A percentile compares a stretch with the other conserved stretches of the same genome.
Evolutionary conservation across 2,888 invertebrate genomes (phyloP).

Genomic region (Furcula furcula): DNA sequence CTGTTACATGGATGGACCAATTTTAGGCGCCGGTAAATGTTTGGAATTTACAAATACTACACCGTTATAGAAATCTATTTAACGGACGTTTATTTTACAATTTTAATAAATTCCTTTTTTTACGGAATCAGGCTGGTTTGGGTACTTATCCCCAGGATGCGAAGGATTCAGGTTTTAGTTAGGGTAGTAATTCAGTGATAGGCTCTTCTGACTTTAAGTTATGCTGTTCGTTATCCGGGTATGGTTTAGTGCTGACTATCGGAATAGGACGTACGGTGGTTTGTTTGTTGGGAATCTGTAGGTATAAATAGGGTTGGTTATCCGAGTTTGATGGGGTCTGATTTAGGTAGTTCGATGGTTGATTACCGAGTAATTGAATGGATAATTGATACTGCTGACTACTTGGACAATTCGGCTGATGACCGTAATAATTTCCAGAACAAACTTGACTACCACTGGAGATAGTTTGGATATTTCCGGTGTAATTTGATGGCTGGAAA

Average conservation of each 20-base stretch:
- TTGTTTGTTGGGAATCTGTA: conserved; percentile 7
- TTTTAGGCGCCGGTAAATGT: too few species aligned
- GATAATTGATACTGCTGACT: too few species aligned
- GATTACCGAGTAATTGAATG: too few species aligned
- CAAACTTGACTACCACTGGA: background rate
- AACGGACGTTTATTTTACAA: background rate
- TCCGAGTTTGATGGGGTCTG: conserved; percentile 17
- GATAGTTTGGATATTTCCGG: conserved; percentile 5
- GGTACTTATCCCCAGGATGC: background rate
- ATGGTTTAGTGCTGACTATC: conserved; percentile 18
- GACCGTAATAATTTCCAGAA: too few species aligned
- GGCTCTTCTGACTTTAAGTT: conserved; percentile 11
- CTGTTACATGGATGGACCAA: too few species aligned
- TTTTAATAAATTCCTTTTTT: background rate
- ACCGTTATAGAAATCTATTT: too few species aligned
- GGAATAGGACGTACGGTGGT: conserved; percentile 14
- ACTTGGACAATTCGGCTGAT: too few species aligned
- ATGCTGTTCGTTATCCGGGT: conserved; percentile 6
- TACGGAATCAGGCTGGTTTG: background rate
- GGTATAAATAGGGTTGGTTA: conserved; percentile 12
- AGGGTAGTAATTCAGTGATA: conserved; percentile 5
- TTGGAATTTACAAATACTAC: too few species aligned
- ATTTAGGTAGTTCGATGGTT: conserved; percentile 5
- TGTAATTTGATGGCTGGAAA: conserved; percentile 14
- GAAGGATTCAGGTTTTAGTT: background rate